Conservation (phyloP, 2,113 vertebrate species). For the Psettodes erumei region DNA sequence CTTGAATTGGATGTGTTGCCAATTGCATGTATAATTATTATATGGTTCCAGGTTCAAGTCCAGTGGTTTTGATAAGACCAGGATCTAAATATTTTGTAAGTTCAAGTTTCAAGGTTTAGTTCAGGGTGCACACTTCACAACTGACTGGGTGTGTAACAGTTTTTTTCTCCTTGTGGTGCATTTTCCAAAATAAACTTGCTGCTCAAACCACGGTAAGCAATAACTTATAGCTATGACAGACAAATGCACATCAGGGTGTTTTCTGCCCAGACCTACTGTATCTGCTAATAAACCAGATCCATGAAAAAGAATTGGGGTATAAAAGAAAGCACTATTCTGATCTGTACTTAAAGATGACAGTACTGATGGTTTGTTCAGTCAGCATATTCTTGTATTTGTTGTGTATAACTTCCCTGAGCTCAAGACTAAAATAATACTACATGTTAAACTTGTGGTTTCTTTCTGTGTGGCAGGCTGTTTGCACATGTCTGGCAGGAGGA, state of each 20-base stretch:
- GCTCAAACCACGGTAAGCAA: too few relatives aligned
- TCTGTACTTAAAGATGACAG: not conserved
- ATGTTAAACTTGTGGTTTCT: not conserved
- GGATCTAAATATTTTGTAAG: too few relatives aligned
- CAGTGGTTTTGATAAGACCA: not conserved
- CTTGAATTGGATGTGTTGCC: too few relatives aligned
- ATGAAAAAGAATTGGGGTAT: not conserved
- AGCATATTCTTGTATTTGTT: not conserved
- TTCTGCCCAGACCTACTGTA: too few relatives aligned
- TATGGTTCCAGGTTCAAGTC: not conserved
- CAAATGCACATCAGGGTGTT: not conserved
- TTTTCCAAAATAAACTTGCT: too few relatives aligned
- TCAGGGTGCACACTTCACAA: too few relatives aligned
- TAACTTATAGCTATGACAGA: too few relatives aligned
- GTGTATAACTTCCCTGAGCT: not conserved
- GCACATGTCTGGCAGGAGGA: constrained; percentile 70
- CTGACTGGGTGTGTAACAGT: too few relatives aligned
- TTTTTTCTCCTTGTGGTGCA: too few relatives aligned
- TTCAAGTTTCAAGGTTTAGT: too few relatives aligned
- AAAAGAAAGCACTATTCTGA: not conserved
- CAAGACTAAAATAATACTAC: not conserved
- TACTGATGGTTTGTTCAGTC: not conserved
- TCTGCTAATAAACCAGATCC: not conserved
- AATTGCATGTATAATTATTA: too few relatives aligned
- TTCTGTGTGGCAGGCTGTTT: constrained; percentile 38